Base-by-base conservation (phyloP, 2,113 vertebrate genomes). In the Tragelaphus buxtoni region DNA sequence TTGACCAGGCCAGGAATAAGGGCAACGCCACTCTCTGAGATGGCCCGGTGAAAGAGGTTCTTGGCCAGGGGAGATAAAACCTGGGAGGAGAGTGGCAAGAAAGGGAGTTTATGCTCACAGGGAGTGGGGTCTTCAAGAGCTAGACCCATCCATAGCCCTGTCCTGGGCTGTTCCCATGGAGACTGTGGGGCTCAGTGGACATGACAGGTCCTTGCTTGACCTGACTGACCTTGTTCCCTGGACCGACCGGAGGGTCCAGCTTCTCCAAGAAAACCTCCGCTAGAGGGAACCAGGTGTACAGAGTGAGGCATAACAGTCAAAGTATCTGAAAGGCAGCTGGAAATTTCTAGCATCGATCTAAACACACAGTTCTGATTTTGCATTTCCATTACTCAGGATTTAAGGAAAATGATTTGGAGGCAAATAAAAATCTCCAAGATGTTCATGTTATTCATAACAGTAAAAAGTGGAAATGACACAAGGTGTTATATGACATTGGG, bases 1-100 rank as follows among this genome's bases (percentile, higher is more conserved):
- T 4, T 53, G 24, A 87, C 2, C 63, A 97, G 42, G 76, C 0
- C 0, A 61, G 12, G 0, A 0, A 92, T 4, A 35, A 97, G 88
- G 87, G 97, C 98, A 26, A 98, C 98, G 0, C 99, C 98, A 45
- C 99, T 99, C 96, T 99, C 98, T 53, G 99, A 98, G 81, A 99
- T 98, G 2, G 98, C 99, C 82, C 97, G 98, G 5, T 99, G 99
- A 97, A 99, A 99, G 56, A 99, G 90, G 32, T 98, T 98, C 96
- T 98, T 98, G 32, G 99, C 94, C 94, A 98, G 89, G 8, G 99
- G 99, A 93, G 99, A 99, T 14, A 99, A 83, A 69, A 99, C 98
- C 99, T 99, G 97, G 22, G 47, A 87, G 18, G n/a, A 1, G 4
- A 55, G 14, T 4, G 12, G 17, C 45, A 10, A 18, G 7, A 76